These are phyloP conservation scores for Elysia crispata DNA, from an alignment of 2,888 invertebrate genomes.

Conservation along the genomic window DNA sequence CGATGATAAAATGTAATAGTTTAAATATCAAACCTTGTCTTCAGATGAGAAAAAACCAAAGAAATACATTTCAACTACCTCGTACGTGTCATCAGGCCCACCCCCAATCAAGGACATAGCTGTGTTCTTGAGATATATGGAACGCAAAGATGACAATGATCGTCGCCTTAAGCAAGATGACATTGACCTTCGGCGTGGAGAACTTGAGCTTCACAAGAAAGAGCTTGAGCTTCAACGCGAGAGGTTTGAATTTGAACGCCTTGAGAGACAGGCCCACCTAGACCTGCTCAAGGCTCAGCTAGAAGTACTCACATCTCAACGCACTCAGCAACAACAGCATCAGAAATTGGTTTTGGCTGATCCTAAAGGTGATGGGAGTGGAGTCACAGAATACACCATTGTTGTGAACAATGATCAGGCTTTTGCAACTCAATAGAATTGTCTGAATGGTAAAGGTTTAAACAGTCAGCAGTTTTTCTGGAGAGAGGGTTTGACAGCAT, in stretches of 20 bases:
- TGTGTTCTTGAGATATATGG: not conserved
- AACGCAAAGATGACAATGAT: slow-evolving; percentile 12
- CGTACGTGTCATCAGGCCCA: no score
- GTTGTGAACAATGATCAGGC: slow-evolving; percentile 46
- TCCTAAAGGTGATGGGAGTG: no score
- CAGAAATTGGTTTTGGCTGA: no score
- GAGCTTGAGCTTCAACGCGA: slow-evolving; percentile 28
- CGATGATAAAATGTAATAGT: no score
- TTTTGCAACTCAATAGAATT: slow-evolving; percentile 28
- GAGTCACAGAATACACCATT: slow-evolving; percentile 45
- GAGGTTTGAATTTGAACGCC: slow-evolving; percentile 20
- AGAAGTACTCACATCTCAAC: not conserved
- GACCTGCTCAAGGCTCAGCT: slow-evolving; percentile 14
- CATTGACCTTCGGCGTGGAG: not conserved
- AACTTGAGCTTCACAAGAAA: slow-evolving; percentile 16
- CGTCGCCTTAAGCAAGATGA: not conserved
- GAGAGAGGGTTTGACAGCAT: no score
- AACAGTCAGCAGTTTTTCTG: no score
- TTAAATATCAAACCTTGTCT: no score
- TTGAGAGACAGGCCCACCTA: slow-evolving; percentile 11
- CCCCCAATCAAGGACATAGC: not conserved
- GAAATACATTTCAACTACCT: no score
- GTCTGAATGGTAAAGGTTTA: no score
- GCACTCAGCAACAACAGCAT: no score
- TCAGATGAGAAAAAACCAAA: no score